A percentile compares a stretch with the other conserved stretches of the same genome.
Evolutionary conservation across 2,888 invertebrate genomes (phyloP).

Genomic region (Spicauda simplicius): DNA sequence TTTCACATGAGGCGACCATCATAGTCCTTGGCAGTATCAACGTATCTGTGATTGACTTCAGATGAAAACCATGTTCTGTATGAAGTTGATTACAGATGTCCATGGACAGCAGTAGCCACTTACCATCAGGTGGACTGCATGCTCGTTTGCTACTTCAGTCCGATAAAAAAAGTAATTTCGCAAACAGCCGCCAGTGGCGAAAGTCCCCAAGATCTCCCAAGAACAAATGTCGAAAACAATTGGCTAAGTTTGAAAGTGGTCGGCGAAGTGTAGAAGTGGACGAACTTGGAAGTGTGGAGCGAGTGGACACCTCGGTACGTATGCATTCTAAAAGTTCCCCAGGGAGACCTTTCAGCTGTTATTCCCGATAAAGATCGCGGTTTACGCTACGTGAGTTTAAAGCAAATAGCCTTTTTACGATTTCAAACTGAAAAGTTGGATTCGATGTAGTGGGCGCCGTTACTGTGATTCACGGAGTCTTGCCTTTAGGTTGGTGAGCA

Average conservation of each 20-base stretch:
- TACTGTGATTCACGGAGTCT: constrained; percentile 23
- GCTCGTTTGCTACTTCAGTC: too few species aligned
- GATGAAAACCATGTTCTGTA: too few species aligned
- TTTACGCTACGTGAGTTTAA: constrained; percentile 36
- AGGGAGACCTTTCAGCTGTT: constrained; percentile 34
- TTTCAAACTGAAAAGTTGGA: constrained; percentile 30
- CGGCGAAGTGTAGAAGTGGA: constrained; percentile 31
- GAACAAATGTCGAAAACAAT: constrained; percentile 37
- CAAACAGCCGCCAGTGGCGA: neutral
- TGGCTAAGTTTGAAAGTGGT: constrained; percentile 35
- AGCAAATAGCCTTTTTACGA: constrained; percentile 35
- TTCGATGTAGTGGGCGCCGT: constrained; percentile 7
- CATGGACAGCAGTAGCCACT: too few species aligned
- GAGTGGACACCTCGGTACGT: constrained; percentile 26
- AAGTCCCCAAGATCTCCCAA: constrained; percentile 12
- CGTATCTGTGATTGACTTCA: too few species aligned
- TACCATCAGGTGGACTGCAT: too few species aligned
- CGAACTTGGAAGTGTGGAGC: constrained; percentile 23
- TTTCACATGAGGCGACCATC: too few species aligned
- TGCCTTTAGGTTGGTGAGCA: neutral
- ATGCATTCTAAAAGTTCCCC: constrained; percentile 36
- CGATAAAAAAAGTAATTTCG: too few species aligned
- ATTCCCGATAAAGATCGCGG: constrained; percentile 36
- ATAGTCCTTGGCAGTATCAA: too few species aligned
- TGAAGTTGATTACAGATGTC: too few species aligned